A percentile compares a stretch with the other conserved stretches of the same genome.
Conservation (phyloP, 1,140 invertebrate genomes). For the Drosophila arawakana region DNA sequence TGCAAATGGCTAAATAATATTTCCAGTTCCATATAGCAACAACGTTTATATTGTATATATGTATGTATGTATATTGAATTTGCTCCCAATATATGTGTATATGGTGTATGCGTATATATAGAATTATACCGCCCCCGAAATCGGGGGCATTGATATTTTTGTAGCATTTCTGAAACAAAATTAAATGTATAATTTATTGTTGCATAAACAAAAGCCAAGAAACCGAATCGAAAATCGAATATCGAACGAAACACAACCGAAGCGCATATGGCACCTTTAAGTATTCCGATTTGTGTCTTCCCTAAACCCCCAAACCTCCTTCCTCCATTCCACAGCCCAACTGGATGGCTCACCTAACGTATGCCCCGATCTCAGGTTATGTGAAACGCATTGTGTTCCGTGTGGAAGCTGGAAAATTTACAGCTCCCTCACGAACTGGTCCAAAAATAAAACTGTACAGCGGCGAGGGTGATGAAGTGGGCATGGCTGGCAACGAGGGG, state of each 20-base stretch:
- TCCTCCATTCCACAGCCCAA: conserved; percentile 9
- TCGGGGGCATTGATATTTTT: conserved; percentile 54
- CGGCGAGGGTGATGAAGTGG: conserved; percentile 29
- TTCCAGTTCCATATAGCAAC: conserved; percentile 21
- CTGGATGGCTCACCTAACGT: conserved; percentile 3
- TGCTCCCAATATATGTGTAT: conserved; percentile 6
- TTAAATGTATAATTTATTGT: conserved; percentile 82
- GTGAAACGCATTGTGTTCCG: conserved; percentile 46
- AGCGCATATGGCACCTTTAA: conserved; percentile 80
- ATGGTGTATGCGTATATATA: conserved; percentile 12
- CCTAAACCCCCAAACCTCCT: conserved; percentile 9
- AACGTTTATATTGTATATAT: too few relatives aligned
- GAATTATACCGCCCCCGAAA: conserved; percentile 31
- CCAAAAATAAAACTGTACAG: conserved; percentile 72
- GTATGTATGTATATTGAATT: conserved; percentile 6
- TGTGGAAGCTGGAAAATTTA: conserved; percentile 67
- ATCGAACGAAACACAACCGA: conserved; percentile 56
- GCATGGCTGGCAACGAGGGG: conserved; percentile 7
- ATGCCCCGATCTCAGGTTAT: conserved; percentile 26
- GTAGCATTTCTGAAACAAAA: conserved; percentile 73
- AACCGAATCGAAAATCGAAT: conserved; percentile 65
- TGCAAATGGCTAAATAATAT: conserved; percentile 22
- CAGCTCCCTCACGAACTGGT: conserved; percentile 46
- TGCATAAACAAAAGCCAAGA: conserved; percentile 79
- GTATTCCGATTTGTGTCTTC: conserved; percentile 48